A percentile compares a stretch with the other conserved stretches of the same genome.
These are phyloP conservation scores for Aphelocoma coerulescens DNA, from an alignment of 2,113 vertebrate genomes.

Conservation along the genomic window DNA sequence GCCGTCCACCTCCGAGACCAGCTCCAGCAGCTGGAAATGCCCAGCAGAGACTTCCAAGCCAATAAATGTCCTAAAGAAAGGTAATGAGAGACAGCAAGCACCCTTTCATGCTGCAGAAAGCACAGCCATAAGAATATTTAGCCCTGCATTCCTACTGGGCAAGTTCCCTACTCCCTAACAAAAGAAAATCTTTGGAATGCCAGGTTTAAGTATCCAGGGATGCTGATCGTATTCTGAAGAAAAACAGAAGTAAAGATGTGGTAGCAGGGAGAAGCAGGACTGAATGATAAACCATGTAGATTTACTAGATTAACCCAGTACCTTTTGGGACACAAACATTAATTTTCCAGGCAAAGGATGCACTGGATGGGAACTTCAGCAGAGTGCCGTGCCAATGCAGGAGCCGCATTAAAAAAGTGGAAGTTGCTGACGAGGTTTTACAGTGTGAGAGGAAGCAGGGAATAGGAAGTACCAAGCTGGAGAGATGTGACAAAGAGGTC, in stretches of 20 bases:
- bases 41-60: conserved; percentile 85
- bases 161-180: background rate
- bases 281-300: background rate
- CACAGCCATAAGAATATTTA: background rate
- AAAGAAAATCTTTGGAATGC: background rate
- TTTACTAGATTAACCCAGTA: background rate
- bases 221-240: background rate
- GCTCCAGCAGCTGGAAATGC: conserved; percentile 79
- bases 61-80: conserved; percentile 84
- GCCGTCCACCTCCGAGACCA: conserved; percentile 81
- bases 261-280: background rate
- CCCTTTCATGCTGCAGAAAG: background rate
- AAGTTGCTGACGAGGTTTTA: background rate
- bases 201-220: background rate
- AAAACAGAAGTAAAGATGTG: background rate
- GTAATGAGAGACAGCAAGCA: background rate
- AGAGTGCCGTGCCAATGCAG: accelerated
- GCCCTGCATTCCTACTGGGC: background rate
- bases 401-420: background rate
- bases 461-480: background rate
- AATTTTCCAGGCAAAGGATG: background rate
- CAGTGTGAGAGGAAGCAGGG: background rate
- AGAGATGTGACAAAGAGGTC: background rate
- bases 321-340: background rate
- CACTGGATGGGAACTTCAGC: background rate